A percentile compares a stretch with the other conserved stretches of the same genome.
Evolutionary conservation across 2,888 invertebrate species (phyloP).

Genomic region (Nymphalis urticae): DNA sequence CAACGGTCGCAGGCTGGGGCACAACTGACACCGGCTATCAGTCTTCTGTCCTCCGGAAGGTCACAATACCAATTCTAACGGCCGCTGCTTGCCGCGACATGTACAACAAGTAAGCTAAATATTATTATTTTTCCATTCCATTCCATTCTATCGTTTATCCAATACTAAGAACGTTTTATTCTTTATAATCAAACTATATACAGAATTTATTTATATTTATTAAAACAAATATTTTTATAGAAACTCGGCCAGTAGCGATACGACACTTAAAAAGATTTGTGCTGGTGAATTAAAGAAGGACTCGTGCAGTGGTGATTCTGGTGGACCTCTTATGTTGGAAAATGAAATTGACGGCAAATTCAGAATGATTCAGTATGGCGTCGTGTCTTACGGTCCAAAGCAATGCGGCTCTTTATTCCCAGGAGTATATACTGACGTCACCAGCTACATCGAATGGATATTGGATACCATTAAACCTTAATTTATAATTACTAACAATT

Average conservation of each 20-base stretch:
- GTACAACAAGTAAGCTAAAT: conserved; percentile 26
- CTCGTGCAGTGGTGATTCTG: conserved; percentile 85
- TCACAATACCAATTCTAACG: conserved; percentile 26
- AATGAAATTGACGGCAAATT: conserved; percentile 19
- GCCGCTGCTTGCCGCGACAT: conserved; percentile 12
- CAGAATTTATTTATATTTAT: no score
- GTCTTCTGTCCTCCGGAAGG: conserved; percentile 30
- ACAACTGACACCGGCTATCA: conserved; percentile 24
- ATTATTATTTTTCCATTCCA: neutral
- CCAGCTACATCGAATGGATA: conserved; percentile 66
- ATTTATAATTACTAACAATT: neutral
- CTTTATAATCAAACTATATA: no score
- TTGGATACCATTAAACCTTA: conserved; percentile 45
- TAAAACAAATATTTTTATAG: conserved; percentile 3
- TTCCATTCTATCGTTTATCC: neutral
- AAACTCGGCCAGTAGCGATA: conserved; percentile 5
- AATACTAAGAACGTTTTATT: no score
- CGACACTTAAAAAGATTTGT: conserved; percentile 48
- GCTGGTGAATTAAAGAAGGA: conserved; percentile 73
- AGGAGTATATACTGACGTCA: conserved; percentile 67
- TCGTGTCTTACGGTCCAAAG: conserved; percentile 47
- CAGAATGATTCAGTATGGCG: conserved; percentile 49
- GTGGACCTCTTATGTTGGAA: conserved; percentile 81
- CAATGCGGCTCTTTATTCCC: conserved; percentile 58
- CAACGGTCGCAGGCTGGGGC: conserved; percentile 36